These are phyloP conservation scores for Myiozetetes cayanensis DNA, from an alignment of 2,113 vertebrate genomes.

Conservation along the genomic window DNA sequence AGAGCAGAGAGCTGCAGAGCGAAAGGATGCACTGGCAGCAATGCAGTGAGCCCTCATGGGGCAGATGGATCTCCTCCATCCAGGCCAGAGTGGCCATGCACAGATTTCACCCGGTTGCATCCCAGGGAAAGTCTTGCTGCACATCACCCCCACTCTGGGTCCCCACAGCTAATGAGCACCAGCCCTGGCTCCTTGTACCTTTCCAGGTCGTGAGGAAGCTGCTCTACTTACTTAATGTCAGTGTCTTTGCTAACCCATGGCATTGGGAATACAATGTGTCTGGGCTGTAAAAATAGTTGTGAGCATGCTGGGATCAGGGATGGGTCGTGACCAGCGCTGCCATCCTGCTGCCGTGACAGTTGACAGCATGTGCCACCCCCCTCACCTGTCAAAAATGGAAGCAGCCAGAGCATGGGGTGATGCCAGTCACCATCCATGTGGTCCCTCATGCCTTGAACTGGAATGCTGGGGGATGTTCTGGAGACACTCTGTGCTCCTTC, in stretches of 20 bases:
- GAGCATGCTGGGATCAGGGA: fast-evolving
- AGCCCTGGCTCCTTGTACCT: not conserved
- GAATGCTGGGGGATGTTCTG: not conserved
- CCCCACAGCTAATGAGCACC: not conserved
- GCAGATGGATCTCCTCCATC: not conserved
- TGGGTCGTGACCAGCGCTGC: fast-evolving
- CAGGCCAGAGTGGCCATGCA: not conserved
- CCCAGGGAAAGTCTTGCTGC: not conserved
- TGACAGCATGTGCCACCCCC: not conserved
- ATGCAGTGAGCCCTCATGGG: fast-evolving
- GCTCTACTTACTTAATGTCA: not conserved
- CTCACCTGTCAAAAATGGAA: not conserved
- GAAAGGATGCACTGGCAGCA: fast-evolving
- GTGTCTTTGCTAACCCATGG: not conserved
- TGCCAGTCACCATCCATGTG: not conserved
- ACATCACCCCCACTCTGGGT: not conserved
- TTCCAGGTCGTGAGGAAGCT: not conserved
- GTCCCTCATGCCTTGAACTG: not conserved
- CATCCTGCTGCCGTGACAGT: not conserved
- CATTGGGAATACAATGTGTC: not conserved
- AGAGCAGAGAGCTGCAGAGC: not conserved
- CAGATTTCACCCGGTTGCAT: not conserved
- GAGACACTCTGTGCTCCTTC: not conserved
- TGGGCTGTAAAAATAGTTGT: not conserved
- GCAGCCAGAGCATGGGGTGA: fast-evolving